phyloP scores from a whole-genome alignment of 2,113 vertebrate genomes.

The Stomatorhinus ivindoensis region DNA sequence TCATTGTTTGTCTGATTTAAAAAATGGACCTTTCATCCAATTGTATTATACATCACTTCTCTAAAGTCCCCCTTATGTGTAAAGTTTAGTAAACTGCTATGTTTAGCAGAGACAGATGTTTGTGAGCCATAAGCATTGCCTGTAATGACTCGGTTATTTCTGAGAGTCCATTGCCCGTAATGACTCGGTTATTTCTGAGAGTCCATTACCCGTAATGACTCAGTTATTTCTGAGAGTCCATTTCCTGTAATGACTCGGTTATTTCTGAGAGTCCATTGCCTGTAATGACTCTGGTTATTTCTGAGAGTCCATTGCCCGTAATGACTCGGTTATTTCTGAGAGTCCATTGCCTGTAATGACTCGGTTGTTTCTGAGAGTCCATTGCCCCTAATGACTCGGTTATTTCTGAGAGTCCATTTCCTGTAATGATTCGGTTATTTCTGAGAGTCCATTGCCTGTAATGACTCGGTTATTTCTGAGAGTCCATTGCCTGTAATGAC shows the following conservation, averaged over 20 bases:
- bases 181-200: neutral
- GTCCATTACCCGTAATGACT: too few relatives aligned
- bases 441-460: neutral
- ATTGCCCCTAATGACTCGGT: neutral
- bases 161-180: too few relatives aligned
- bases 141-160: neutral
- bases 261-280: neutral
- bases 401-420: too few relatives aligned
- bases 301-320: too few relatives aligned
- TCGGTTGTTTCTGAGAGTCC: too few relatives aligned
- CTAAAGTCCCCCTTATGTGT: neutral
- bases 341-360: neutral
- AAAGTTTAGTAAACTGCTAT: neutral
- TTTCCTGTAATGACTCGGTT: too few relatives aligned
- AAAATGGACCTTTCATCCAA: neutral
- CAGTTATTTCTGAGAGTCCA: neutral
- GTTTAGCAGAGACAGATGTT: neutral
- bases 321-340: neutral
- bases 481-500: neutral
- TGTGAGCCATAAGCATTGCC: neutral
- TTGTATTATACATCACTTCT: neutral
- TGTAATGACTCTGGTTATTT: too few relatives aligned
- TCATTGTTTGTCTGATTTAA: neutral
- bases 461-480: too few relatives aligned
- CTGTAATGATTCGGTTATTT: neutral